Evolutionary conservation across 2,888 invertebrate genomes (phyloP), one percentile per base, ranked within the genome.

Genomic region (Nebria salina): DNA sequence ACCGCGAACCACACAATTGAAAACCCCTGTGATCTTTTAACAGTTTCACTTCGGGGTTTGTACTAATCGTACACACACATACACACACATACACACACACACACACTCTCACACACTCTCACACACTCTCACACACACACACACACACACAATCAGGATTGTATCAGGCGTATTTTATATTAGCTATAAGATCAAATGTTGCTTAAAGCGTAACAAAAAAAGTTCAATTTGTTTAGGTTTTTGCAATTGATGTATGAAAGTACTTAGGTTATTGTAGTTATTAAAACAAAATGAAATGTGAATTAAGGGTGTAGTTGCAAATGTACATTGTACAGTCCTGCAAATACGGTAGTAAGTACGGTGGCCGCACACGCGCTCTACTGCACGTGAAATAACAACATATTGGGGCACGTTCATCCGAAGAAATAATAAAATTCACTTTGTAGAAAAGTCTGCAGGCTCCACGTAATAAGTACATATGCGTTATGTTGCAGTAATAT

Each of bases 31-130:
- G 68, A 68, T 68, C 68, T 68, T 68, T 68, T 68, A 68, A 68
- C 68, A 68, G 68, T 68, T 68, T 68, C 68, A 68, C 68, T 68
- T 68, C 68, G 25, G 68, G 68, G 20, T 54, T 54, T 54, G 54
- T 54, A 15, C 68, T 68, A 68, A 68, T 25, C 68, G 25, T 20
- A 70, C 70, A 70, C 70, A 70, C 20, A 20, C 65, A 65, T 3
- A 65, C 65, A 70, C 26, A 70, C 70, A 70, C 25, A 70, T 13
- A 13, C 25, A 25, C 20, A 20, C 65, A 65, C 65, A 65, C 65
- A 70, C 26, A 70, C 70, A 70, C 25, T n/a, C n/a, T n/a, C 20
- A 20, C 65, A 65, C 65, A 65, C 65, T 26, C 26, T 26, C 70
- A 70, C 25, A 70, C 34, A 13, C 25, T n/a, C n/a, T n/a, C 70